Percentiles rank a stretch among this genome's conserved stretches.
These are phyloP conservation scores for Drosophila gaucha DNA, from an alignment of 2,888 invertebrate genomes.

Conservation along the genomic window DNA sequence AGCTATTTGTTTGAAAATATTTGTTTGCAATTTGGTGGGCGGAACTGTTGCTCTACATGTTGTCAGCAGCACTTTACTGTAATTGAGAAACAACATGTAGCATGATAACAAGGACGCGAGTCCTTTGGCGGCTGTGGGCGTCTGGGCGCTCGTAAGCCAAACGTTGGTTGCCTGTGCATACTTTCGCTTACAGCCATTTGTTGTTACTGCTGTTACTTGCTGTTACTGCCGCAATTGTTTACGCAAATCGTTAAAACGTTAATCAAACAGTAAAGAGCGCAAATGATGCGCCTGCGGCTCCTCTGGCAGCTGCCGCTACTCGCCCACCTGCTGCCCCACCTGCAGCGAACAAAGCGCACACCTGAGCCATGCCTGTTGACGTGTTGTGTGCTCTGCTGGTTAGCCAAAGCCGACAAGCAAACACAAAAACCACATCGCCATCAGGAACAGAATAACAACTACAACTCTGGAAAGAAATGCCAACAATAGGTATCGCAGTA, in stretches of 20 bases:
- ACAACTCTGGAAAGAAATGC: constrained; percentile 12
- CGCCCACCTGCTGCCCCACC: neutral
- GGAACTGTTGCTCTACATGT: constrained; percentile 14
- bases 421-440: constrained; percentile 35
- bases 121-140: constrained; percentile 5
- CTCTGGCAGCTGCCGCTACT: constrained; percentile 26
- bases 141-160: constrained; percentile 16
- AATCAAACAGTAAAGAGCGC: constrained; percentile 76
- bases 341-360: constrained; percentile 57
- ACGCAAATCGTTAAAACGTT: constrained; percentile 78
- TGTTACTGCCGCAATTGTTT: constrained; percentile 72
- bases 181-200: constrained; percentile 29
- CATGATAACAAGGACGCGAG: constrained; percentile 5
- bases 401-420: constrained; percentile 62
- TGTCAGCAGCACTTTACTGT: constrained; percentile 39
- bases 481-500: constrained; percentile 29
- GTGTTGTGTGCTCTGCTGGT: constrained; percentile 56
- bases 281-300: constrained; percentile 66
- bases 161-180: constrained; percentile 17
- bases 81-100: constrained; percentile 55
- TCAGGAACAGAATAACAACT: constrained; percentile 23
- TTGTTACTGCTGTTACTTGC: constrained; percentile 42
- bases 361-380: constrained; percentile 50
- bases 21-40: constrained; percentile 21
- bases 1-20: constrained; percentile 20